Conservation (phyloP, 2,888 invertebrate species). For the Stegophylla sp. region DNA sequence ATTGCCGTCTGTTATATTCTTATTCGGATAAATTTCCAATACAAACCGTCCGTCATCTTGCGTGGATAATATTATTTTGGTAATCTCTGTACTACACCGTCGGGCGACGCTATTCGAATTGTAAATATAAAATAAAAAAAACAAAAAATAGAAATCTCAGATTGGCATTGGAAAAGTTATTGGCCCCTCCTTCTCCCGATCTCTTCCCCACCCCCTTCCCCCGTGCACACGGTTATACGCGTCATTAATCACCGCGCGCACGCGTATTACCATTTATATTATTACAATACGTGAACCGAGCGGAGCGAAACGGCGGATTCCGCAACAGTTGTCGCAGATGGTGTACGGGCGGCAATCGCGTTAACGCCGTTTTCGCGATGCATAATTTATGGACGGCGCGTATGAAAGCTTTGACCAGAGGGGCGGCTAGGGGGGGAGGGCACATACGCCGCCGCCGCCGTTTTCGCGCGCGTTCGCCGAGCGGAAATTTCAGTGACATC, state of each 20-base stretch:
- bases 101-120: not conserved
- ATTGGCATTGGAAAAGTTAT: not conserved
- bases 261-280: slow-evolving; percentile 32
- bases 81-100: too few species aligned
- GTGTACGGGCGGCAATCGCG: not conserved
- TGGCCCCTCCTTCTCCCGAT: not conserved
- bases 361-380: not conserved
- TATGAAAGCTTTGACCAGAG: not conserved
- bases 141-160: not conserved
- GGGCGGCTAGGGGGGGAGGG: not conserved
- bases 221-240: not conserved
- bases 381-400: not conserved
- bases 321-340: slow-evolving; percentile 9
- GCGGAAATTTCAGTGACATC: not conserved
- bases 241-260: slow-evolving; percentile 14
- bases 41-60: too few species aligned
- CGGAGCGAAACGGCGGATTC: not conserved
- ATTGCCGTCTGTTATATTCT: too few species aligned
- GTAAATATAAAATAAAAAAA: slow-evolving; percentile 7
- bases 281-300: not conserved
- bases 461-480: not conserved
- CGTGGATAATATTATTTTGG: too few species aligned
- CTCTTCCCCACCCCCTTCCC: not conserved
- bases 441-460: not conserved
- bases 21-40: too few species aligned